phyloP scores from a whole-genome alignment of 2,888 invertebrate species.

The Smittia sp. region DNA sequence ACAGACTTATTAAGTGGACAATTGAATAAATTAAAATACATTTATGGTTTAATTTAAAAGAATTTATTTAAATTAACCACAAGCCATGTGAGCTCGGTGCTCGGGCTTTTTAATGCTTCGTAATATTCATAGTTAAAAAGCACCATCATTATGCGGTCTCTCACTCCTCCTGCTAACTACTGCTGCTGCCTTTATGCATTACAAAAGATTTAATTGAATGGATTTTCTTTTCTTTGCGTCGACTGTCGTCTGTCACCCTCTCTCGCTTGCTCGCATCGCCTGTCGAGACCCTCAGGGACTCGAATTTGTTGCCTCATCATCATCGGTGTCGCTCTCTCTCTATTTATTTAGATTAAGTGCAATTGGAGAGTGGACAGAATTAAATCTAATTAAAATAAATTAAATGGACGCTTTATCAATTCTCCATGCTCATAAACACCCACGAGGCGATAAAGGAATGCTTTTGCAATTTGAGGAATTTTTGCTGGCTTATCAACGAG shows the following conservation, averaged over 20 bases:
- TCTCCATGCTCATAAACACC: constrained; percentile 2
- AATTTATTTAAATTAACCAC: constrained; percentile 42
- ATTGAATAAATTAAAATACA: constrained; percentile 42
- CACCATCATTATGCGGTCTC: constrained; percentile 18
- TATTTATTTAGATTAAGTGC: constrained; percentile 33
- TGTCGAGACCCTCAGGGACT: constrained; percentile 11
- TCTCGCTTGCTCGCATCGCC: not conserved
- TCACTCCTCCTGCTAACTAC: not conserved
- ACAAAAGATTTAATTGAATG: constrained; percentile 30
- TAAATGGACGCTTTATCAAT: constrained; percentile 27
- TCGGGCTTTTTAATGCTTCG: constrained; percentile 30
- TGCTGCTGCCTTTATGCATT: not conserved
- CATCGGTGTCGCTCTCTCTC: constrained; percentile 9
- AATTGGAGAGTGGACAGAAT: constrained; percentile 29
- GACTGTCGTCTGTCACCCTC: constrained; percentile 33
- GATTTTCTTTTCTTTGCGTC: constrained; percentile 24
- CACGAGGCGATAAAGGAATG: not conserved
- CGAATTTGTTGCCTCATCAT: constrained; percentile 30
- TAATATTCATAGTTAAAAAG: constrained; percentile 14
- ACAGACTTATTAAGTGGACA: constrained; percentile 42
- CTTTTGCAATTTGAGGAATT: constrained; percentile 9
- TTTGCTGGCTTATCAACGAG: constrained; percentile 20
- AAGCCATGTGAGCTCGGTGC: constrained; percentile 27
- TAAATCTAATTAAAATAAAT: constrained; percentile 40
- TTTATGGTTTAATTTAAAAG: constrained; percentile 42